phyloP scores from a whole-genome alignment of 2,113 vertebrate species.

The Myotis lucifugus region DNA sequence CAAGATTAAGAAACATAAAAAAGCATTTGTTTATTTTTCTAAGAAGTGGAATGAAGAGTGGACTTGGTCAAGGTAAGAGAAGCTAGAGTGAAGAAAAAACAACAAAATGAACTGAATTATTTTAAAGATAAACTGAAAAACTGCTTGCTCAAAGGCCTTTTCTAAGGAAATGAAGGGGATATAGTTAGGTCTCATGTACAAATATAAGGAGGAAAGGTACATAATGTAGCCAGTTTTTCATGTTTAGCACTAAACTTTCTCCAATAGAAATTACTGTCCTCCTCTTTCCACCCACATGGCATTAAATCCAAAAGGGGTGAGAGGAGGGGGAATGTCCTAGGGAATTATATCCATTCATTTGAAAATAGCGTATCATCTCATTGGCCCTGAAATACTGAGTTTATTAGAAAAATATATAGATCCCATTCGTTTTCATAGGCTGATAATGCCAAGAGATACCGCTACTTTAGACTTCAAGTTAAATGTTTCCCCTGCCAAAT shows the following conservation, averaged over 20 bases:
- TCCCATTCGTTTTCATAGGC: background rate
- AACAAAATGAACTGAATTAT: background rate
- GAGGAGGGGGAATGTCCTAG: background rate
- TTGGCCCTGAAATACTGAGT: background rate
- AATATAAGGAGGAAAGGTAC: background rate
- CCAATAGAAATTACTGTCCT: background rate
- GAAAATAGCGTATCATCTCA: background rate
- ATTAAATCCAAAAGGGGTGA: background rate
- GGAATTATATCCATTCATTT: background rate
- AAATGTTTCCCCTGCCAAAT: constrained; percentile 15
- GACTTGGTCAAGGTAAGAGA: constrained; percentile 30
- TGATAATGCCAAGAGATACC: constrained; percentile 12
- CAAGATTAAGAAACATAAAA: background rate
- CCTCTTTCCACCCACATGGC: background rate
- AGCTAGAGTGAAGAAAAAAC: background rate
- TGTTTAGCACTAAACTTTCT: background rate
- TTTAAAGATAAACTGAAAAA: constrained; percentile 18
- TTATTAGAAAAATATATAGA: constrained; percentile 17
- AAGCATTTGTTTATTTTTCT: constrained; percentile 11
- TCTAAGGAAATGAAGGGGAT: background rate
- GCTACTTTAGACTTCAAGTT: constrained; percentile 5
- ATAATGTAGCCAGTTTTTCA: background rate
- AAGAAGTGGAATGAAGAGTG: constrained; percentile 7
- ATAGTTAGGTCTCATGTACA: background rate
- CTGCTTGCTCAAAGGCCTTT: background rate